These are phyloP conservation scores for Nycticryphes semicollaris DNA, from an alignment of 2,113 vertebrate genomes.

Conservation along the genomic window DNA sequence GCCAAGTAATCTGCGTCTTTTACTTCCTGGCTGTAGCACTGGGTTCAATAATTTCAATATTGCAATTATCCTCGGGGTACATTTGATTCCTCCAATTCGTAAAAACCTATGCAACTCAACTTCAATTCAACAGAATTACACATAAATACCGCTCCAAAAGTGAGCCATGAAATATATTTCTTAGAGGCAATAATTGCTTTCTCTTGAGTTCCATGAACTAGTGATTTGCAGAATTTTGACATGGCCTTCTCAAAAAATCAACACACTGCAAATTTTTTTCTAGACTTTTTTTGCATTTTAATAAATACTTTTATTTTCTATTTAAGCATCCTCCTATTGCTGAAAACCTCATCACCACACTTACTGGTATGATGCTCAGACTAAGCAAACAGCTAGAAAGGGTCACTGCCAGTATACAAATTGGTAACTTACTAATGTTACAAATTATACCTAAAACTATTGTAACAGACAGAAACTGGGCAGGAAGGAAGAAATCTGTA, in stretches of 20 bases:
- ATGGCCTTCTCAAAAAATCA: neutral
- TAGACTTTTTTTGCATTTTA: neutral
- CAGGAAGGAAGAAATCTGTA: neutral
- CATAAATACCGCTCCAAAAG: neutral
- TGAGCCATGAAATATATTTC: neutral
- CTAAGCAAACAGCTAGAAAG: neutral
- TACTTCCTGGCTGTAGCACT: neutral
- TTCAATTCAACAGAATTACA: neutral
- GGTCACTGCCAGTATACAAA: neutral
- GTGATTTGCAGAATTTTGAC: neutral
- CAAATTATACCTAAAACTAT: neutral
- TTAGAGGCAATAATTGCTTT: neutral
- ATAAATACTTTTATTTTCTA: neutral
- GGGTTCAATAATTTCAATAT: neutral
- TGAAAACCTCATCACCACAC: neutral
- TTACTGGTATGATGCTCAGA: neutral
- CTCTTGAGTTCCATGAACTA: neutral
- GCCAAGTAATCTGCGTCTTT: constrained; percentile 3
- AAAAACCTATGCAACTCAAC: neutral
- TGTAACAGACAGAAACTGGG: neutral
- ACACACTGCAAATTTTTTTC: neutral
- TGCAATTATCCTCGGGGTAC: neutral
- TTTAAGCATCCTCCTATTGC: neutral
- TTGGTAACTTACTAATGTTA: neutral
- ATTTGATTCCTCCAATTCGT: neutral